Conservation (phyloP, 2,888 invertebrate genomes). For the Labia minor region DNA sequence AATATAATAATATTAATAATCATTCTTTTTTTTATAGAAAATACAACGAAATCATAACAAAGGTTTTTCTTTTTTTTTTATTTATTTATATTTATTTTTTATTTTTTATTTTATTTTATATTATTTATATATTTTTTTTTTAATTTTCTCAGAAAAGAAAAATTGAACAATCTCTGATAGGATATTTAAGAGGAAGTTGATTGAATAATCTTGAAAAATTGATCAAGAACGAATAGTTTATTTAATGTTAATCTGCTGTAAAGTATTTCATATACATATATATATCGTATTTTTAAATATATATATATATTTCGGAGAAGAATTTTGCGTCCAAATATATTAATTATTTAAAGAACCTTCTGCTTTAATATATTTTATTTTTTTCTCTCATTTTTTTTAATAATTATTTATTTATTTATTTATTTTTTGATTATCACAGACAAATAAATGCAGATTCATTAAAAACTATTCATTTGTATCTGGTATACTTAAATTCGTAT, state of each 20-base stretch:
- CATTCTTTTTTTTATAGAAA: constrained; percentile 9
- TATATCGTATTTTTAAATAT: background rate
- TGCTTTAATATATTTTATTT: background rate
- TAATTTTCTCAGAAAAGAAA: too few relatives aligned
- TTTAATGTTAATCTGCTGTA: background rate
- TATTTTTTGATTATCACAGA: constrained; percentile 24
- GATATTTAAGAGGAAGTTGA: background rate
- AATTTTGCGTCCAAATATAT: background rate
- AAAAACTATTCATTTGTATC: constrained; percentile 5
- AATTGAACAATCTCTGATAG: constrained; percentile 19
- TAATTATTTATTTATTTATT: background rate
- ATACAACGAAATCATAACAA: too few relatives aligned
- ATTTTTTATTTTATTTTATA: too few relatives aligned
- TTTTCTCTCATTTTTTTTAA: background rate
- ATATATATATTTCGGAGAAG: too few relatives aligned
- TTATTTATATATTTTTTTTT: too few relatives aligned
- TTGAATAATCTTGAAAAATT: too few relatives aligned
- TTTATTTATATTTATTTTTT: too few relatives aligned
- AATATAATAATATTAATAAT: background rate
- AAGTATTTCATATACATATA: background rate
- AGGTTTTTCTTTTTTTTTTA: too few relatives aligned
- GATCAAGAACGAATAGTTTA: background rate
- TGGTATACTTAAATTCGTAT: constrained; percentile 15
- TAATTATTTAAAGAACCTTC: constrained; percentile 8
- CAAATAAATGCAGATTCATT: constrained; percentile 23